Evolutionary conservation across 2,888 invertebrate genomes (phyloP), one percentile per base, ranked within the genome.

Genomic region (Synanthedon myopaeformis): DNA sequence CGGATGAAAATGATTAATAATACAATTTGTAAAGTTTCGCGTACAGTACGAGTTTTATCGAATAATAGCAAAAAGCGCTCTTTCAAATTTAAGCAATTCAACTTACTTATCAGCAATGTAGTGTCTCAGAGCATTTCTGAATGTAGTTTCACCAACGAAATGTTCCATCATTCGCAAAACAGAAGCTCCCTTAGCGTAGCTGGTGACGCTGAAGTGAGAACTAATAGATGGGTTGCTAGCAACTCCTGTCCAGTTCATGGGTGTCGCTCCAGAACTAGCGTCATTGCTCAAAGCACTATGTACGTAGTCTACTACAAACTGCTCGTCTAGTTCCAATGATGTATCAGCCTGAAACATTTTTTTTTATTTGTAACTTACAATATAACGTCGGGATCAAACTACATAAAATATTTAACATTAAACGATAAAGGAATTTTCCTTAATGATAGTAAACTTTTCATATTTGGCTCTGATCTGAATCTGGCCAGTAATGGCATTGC

Each of bases 241-340:
- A 57, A 94, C 86, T 0, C 89, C 83, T 53, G 89, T 88, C 53
- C 89, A 89, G 55, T 82, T 82, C 62, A 87, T 87, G 2, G 87
- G 74, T 4, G 70, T 75, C 2, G 79, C 81, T 0, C 66, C 62
- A 0, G 69, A 62, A 0, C 84, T 75, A 13, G 91, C 84, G 57
- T 94, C 94, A 56, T 76, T 76, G 10, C 67, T 74, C 48, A 94
- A 81, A 10, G 91, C 92, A 1, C 83, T 78, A 57, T 94, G 94
- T 0, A 94, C 73, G 65, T 92, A 90, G 54, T 91, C 90, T 0
- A 92, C 81, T 0, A 94, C 89, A 61, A 94, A 95, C 68, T 94
- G 93, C 12, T 83, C 79, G 42, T 68, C 78, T 41, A 87, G 61
- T 59, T 87, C 84, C 3, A 86, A 59, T 4, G 62, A 54, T 2